Evolutionary conservation across 2,888 invertebrate species (phyloP).

Genomic region (Hyposoter didymator): DNA sequence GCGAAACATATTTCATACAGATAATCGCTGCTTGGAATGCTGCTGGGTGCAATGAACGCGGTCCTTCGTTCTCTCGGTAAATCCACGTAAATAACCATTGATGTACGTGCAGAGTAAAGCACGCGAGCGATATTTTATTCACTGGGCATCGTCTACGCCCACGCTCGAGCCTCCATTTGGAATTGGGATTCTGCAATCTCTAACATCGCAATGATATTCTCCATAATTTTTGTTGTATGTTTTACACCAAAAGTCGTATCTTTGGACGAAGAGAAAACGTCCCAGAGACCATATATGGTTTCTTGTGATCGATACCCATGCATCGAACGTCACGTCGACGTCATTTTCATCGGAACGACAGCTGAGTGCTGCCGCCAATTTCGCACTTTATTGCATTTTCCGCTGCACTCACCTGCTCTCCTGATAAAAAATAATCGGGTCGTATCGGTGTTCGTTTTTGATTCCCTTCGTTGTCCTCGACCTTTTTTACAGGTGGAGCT

Average conservation of each 20-base stretch:
- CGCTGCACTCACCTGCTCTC: background rate
- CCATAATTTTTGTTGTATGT: background rate
- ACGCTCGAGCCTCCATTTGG: background rate
- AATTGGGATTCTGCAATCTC: background rate
- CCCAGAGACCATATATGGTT: background rate
- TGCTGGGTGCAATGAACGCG: background rate
- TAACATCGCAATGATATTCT: background rate
- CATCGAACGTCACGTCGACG: background rate
- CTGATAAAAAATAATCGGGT: background rate
- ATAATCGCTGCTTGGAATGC: background rate
- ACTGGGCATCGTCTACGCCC: background rate
- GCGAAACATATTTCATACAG: background rate
- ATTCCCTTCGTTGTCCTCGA: background rate
- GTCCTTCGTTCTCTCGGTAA: background rate
- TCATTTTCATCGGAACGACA: background rate
- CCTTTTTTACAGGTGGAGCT: background rate
- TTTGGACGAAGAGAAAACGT: background rate
- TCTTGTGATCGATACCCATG: background rate
- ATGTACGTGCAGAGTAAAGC: background rate
- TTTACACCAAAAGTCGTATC: background rate
- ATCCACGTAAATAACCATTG: background rate
- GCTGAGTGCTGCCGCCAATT: background rate
- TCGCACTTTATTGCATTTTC: slow-evolving; percentile 11
- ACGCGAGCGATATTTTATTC: slow-evolving; percentile 5
- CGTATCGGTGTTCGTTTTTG: background rate